Evolutionary conservation across 1,140 invertebrate genomes (phyloP), one percentile per base, ranked within the genome.

Genomic region (Nymphalis io): DNA sequence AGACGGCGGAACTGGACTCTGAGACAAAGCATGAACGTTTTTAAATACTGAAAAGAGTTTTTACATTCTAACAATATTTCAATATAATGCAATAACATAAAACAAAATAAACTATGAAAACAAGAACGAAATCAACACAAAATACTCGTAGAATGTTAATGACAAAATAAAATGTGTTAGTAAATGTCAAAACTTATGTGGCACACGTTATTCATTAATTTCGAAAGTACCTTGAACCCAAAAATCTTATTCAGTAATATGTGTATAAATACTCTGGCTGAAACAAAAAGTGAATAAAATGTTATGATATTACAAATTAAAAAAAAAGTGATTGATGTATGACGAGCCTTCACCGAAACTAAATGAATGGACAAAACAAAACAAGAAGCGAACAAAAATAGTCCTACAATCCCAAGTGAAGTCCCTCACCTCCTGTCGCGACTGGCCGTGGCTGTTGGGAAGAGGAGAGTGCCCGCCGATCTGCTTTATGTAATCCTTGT

Each of bases 401-500:
- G 51, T 60, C 72, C 67, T 70, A 67, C 72, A 69, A 73, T 67
- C 53, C 59, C 40, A 61, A 23, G 33, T 20, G 58, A 64, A 73
- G 59, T 48, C 70, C 83, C 88, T 93, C 93, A 95, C 94, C 94
- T 95, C 95, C 75, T 94, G 93, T 76, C 94, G 93, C 73, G 94
- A 95, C 62, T 93, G 93, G 64, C 93, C 94, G 77, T 93, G 93
- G 70, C 93, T 93, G 71, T 92, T 85, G 69, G 93, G 93, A 59
- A 93, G 93, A 55, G 94, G 93, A 38, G 89, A 90, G 65, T 94
- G 94, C 18, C 95, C 95, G 63, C 93, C 93, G 70, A 94, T 93
- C 82, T 98, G 96, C 89, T 96, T 96, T 80, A 98, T 94, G 93
- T 99, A 99, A 70, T 97, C 96, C 92, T 96, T 98, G 92, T 98